Conservation (phyloP, 2,113 vertebrate genomes). For the Thermophis baileyi region DNA sequence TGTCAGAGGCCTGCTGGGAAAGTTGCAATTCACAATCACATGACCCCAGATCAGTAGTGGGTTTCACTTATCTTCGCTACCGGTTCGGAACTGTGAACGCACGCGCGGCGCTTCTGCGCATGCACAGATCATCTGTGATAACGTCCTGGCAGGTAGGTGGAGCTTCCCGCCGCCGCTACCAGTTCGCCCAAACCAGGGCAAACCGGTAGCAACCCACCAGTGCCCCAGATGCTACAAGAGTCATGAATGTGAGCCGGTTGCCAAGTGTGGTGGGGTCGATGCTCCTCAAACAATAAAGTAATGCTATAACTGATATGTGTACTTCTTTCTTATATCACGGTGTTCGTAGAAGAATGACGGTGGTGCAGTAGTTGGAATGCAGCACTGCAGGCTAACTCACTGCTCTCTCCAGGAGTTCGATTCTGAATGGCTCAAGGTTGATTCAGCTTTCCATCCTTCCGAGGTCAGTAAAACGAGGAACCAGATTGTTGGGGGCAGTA, state of each 20-base stretch:
- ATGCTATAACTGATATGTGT: not conserved
- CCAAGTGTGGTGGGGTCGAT: not conserved
- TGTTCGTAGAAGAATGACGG: not conserved
- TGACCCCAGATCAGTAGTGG: not conserved
- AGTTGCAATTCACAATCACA: not conserved
- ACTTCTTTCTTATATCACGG: not conserved
- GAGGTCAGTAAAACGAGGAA: not conserved
- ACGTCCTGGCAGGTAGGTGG: too few relatives aligned
- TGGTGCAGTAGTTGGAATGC: not conserved
- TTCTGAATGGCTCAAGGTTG: not conserved
- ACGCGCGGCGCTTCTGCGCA: too few relatives aligned
- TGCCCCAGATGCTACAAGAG: not conserved
- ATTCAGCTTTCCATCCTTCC: not conserved
- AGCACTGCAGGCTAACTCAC: not conserved
- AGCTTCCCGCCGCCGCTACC: too few relatives aligned
- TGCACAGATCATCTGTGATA: too few relatives aligned
- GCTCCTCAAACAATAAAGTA: not conserved
- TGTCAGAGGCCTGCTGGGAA: not conserved
- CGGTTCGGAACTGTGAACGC: too few relatives aligned
- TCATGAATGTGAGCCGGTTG: not conserved
- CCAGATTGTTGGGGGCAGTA: not conserved
- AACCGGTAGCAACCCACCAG: too few relatives aligned
- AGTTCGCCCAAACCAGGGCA: too few relatives aligned
- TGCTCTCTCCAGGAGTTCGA: not conserved
- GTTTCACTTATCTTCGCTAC: too few relatives aligned